Conservation (phyloP, 2,888 invertebrate species). For the Clivina fossor region DNA sequence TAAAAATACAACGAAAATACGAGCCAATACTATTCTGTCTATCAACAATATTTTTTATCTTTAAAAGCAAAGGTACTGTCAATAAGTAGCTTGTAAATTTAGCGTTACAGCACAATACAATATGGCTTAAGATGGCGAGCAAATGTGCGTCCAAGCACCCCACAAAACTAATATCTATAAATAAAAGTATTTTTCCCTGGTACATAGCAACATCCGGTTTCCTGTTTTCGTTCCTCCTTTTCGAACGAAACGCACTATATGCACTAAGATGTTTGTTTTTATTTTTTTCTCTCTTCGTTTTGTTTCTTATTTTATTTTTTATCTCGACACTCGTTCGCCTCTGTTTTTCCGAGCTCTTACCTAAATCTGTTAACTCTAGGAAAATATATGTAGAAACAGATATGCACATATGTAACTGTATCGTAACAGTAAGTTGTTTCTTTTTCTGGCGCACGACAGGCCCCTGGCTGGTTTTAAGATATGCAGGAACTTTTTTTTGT, state of each 20-base stretch:
- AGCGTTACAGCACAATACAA: no score
- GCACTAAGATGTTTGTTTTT: constrained; percentile 20
- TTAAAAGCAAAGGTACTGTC: no score
- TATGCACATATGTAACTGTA: constrained; percentile 31
- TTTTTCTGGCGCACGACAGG: constrained; percentile 13
- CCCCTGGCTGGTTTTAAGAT: constrained; percentile 18
- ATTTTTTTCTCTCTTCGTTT: constrained; percentile 13
- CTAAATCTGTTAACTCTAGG: constrained; percentile 32
- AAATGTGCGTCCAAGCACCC: no score
- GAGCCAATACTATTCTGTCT: no score
- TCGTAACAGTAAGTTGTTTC: constrained; percentile 27
- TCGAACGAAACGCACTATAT: constrained; percentile 4
- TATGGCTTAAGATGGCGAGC: no score
- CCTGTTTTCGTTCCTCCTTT: constrained; percentile 25
- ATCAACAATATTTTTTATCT: no score
- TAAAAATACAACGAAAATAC: no score
- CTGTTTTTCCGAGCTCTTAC: constrained; percentile 19
- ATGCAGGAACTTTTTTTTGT: constrained; percentile 22
- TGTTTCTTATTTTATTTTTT: constrained; percentile 25
- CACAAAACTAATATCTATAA: constrained; percentile 24
- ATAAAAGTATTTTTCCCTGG: constrained; percentile 21
- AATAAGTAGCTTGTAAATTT: no score
- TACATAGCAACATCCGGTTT: constrained; percentile 11
- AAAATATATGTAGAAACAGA: constrained; percentile 28
- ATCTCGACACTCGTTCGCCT: constrained; percentile 21